These are phyloP conservation scores for Zaprionus lachaisei DNA, from an alignment of 1,140 invertebrate species.

Conservation along the genomic window DNA sequence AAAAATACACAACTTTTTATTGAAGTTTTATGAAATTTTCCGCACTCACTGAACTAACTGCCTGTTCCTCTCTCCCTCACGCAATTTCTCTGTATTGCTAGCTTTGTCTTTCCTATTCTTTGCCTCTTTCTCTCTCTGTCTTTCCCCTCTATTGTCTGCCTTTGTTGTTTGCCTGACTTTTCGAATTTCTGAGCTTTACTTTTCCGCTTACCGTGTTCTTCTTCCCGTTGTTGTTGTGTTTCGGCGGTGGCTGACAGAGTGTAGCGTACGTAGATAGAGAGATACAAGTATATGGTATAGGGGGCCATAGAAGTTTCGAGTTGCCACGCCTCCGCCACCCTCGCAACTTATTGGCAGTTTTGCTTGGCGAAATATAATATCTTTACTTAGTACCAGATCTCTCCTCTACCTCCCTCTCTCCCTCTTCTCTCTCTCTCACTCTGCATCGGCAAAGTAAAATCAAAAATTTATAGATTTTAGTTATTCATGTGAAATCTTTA, in stretches of 20 bases:
- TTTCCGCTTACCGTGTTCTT: conserved; percentile 36
- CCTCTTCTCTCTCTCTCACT: background rate
- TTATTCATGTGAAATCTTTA: conserved; percentile 83
- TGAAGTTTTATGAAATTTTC: conserved; percentile 79
- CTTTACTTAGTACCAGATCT: conserved; percentile 45
- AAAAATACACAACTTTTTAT: conserved; percentile 56
- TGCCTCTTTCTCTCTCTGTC: background rate
- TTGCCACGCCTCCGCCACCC: conserved; percentile 15
- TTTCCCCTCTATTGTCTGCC: background rate
- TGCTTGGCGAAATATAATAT: conserved; percentile 59
- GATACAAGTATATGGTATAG: background rate
- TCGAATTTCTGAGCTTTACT: conserved; percentile 55
- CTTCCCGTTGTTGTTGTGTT: conserved; percentile 28
- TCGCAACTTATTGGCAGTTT: conserved; percentile 74
- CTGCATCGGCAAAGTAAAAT: conserved; percentile 71
- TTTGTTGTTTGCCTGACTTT: conserved; percentile 50
- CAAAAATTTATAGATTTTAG: conserved; percentile 82
- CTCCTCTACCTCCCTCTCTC: background rate
- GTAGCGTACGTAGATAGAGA: conserved; percentile 1
- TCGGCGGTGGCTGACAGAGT: conserved; percentile 18
- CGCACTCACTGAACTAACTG: conserved; percentile 28
- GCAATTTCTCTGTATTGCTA: background rate
- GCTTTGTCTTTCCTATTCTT: background rate
- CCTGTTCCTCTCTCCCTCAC: background rate
- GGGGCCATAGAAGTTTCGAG: conserved; percentile 23